Evolutionary conservation across 2,888 invertebrate genomes (phyloP).

Genomic region (Macrophya annulata): DNA sequence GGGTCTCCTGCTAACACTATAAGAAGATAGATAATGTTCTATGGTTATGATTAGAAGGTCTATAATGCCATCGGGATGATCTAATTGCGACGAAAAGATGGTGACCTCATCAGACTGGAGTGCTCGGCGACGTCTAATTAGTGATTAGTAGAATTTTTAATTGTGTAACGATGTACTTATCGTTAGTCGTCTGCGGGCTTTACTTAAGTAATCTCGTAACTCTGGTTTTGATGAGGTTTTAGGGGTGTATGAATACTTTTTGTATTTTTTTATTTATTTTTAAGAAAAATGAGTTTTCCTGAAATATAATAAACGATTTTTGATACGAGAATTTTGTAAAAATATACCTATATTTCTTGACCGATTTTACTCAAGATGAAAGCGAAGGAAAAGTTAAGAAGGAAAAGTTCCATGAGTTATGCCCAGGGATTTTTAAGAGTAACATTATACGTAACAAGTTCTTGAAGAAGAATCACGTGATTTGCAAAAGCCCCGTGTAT

Average conservation of each 20-base stretch:
- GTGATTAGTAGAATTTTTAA: slow-evolving; percentile 12
- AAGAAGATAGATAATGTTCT: neutral
- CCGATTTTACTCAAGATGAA: neutral
- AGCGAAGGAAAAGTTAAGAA: neutral
- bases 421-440: slow-evolving; percentile 8
- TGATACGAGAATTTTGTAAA: neutral
- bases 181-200: slow-evolving; percentile 2
- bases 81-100: slow-evolving; percentile 9
- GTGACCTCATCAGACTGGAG: slow-evolving; percentile 11
- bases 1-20: neutral
- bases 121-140: neutral
- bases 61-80: neutral
- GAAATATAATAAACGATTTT: neutral
- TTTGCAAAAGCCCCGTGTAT: neutral
- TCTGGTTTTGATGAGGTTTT: neutral
- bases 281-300: neutral
- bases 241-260: neutral
- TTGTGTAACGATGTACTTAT: slow-evolving; percentile 8
- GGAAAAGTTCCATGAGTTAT: neutral
- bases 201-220: neutral
- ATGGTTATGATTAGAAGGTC: neutral
- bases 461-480: slow-evolving; percentile 34
- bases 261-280: too few relatives aligned
- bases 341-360: neutral
- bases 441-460: slow-evolving; percentile 9